phyloP scores from a whole-genome alignment of 2,888 invertebrate species.

The Lithodes maja region DNA sequence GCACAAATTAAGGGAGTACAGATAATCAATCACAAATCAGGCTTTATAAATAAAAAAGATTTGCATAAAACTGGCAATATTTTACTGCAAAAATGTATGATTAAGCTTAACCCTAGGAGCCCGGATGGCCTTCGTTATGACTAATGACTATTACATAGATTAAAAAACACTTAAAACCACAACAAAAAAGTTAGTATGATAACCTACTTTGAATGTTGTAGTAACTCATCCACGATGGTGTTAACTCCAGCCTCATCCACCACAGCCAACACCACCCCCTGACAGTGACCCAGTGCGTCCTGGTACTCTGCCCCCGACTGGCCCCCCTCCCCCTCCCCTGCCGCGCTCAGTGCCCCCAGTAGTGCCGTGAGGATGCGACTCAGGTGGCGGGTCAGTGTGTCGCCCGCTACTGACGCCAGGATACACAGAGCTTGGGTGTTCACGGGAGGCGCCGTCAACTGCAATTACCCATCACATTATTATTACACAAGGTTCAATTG shows the following conservation, averaged over 20 bases:
- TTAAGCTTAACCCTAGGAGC: too few species aligned
- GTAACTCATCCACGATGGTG: slow-evolving; percentile 89
- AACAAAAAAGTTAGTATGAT: background rate
- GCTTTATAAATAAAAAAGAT: too few species aligned
- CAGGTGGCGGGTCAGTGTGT: slow-evolving; percentile 91
- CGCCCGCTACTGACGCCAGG: slow-evolving; percentile 95
- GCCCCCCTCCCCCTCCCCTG: slow-evolving; percentile 82
- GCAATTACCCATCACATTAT: background rate
- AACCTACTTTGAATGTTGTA: slow-evolving; percentile 81
- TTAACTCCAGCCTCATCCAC: slow-evolving; percentile 89
- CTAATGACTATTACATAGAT: too few species aligned
- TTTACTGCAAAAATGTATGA: background rate
- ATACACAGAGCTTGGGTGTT: slow-evolving; percentile 96
- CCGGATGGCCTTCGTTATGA: too few species aligned
- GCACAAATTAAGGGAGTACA: too few species aligned
- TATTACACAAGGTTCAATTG: too few species aligned
- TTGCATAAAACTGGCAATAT: background rate
- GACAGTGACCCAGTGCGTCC: slow-evolving; percentile 86
- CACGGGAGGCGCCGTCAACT: slow-evolving; percentile 90
- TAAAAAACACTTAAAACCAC: background rate
- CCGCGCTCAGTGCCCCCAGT: slow-evolving; percentile 83
- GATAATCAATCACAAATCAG: too few species aligned
- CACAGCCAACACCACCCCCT: slow-evolving; percentile 93
- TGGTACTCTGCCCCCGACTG: slow-evolving; percentile 78
- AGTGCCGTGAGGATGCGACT: slow-evolving; percentile 94